Percentiles rank a stretch among this genome's conserved stretches.
Evolutionary conservation across 1,140 invertebrate species (phyloP).

Genomic region (Caligus rogercresseyi): DNA sequence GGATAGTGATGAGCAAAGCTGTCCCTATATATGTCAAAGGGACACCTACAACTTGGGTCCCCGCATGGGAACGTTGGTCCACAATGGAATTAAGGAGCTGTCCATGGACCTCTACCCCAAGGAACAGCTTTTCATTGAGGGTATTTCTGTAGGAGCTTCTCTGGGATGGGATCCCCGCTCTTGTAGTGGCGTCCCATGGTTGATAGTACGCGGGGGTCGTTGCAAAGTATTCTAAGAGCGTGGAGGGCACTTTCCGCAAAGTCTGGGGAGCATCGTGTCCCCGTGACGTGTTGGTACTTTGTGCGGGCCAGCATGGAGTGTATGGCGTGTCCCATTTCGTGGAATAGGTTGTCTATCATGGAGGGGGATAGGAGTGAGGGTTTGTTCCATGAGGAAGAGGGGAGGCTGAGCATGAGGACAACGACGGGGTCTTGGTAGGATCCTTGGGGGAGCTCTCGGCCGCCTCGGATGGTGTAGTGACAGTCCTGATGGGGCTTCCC

Average conservation of each 20-base stretch:
- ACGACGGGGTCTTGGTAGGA: constrained; percentile 79
- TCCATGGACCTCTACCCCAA: constrained; percentile 71
- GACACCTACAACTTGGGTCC: neutral
- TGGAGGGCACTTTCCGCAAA: constrained; percentile 96
- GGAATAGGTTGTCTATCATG: constrained; percentile 89
- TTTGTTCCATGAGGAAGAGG: constrained; percentile 45
- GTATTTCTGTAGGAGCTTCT: constrained; percentile 51
- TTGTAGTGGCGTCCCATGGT: constrained; percentile 79
- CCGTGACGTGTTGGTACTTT: constrained; percentile 47
- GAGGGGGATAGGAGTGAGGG: constrained; percentile 62
- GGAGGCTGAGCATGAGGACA: constrained; percentile 77
- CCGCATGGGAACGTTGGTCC: constrained; percentile 8
- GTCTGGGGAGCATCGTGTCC: constrained; percentile 88
- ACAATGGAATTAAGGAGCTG: constrained; percentile 38
- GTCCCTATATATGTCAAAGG: constrained; percentile 3
- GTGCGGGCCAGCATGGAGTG: constrained; percentile 89
- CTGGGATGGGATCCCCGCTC: constrained; percentile 63
- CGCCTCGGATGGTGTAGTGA: constrained; percentile 93
- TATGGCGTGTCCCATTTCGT: constrained; percentile 98
- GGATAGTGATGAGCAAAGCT: neutral
- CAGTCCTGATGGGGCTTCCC: constrained; percentile 92
- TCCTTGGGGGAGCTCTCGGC: constrained; percentile 48
- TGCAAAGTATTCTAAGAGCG: constrained; percentile 94
- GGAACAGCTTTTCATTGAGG: constrained; percentile 67
- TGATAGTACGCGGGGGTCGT: constrained; percentile 61